Percentiles rank a stretch among this genome's conserved stretches.
These are phyloP conservation scores for Drosophila kuntzei DNA, from an alignment of 2,888 invertebrate species.

Conservation along the genomic window DNA sequence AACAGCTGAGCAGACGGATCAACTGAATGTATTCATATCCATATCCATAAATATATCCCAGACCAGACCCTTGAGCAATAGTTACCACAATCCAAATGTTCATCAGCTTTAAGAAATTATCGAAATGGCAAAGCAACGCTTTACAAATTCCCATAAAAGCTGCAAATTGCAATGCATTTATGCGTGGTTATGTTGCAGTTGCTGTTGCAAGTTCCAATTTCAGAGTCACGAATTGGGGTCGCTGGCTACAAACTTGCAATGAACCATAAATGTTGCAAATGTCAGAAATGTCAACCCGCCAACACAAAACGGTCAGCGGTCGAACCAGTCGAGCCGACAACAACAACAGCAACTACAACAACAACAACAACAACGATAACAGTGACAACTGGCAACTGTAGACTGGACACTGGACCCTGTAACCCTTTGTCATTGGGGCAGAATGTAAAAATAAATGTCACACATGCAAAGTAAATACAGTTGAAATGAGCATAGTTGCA, in stretches of 20 bases:
- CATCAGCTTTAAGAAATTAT: constrained; percentile 49
- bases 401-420: constrained; percentile 16
- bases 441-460: constrained; percentile 70
- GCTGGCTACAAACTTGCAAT: constrained; percentile 61
- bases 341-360: constrained; percentile 17
- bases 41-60: background rate
- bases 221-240: constrained; percentile 34
- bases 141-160: constrained; percentile 53
- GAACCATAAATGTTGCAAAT: constrained; percentile 81
- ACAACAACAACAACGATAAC: constrained; percentile 13
- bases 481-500: constrained; percentile 66
- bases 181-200: constrained; percentile 25
- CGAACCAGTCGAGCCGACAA: constrained; percentile 42
- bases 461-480: constrained; percentile 79
- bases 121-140: constrained; percentile 25
- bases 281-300: constrained; percentile 80
- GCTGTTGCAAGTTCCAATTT: constrained; percentile 8
- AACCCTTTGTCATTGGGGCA: constrained; percentile 49
- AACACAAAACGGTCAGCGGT: constrained; percentile 66
- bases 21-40: constrained; percentile 16
- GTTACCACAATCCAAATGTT: background rate
- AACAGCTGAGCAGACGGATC: constrained; percentile 48
- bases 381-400: constrained; percentile 22
- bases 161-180: constrained; percentile 49
- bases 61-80: constrained; percentile 8